phyloP scores from a whole-genome alignment of 2,113 vertebrate species.

The Tachysurus vachellii region DNA sequence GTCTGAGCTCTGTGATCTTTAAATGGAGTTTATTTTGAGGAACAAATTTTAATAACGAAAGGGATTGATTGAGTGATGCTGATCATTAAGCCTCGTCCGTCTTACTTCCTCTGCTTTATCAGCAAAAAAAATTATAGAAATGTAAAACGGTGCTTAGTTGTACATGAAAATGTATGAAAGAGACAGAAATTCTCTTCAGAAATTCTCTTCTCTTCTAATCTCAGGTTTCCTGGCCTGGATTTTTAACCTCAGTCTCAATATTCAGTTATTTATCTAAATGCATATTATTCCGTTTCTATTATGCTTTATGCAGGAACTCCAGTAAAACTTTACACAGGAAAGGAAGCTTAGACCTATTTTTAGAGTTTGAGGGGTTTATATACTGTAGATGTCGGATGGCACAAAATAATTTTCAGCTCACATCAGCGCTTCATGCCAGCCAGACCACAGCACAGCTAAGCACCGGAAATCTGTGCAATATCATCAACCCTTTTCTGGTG shows the following conservation, averaged over 20 bases:
- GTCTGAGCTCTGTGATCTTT: neutral
- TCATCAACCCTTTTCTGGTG: neutral
- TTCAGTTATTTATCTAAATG: neutral
- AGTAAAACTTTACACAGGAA: neutral
- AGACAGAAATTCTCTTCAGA: neutral
- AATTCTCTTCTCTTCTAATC: neutral
- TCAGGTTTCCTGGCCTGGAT: neutral
- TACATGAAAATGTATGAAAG: neutral
- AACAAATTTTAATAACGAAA: neutral
- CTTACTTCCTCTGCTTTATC: neutral
- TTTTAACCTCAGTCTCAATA: neutral
- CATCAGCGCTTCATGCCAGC: neutral
- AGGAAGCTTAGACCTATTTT: neutral
- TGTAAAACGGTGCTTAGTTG: neutral
- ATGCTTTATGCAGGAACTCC: neutral
- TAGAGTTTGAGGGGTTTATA: neutral
- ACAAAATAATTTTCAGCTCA: neutral
- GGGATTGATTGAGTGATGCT: neutral
- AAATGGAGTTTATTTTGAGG: neutral
- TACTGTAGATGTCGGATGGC: no score
- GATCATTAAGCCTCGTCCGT: neutral
- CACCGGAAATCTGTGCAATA: neutral
- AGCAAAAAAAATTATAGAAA: neutral
- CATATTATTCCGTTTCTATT: neutral
- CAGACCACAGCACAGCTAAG: conserved; percentile 1